Base-by-base conservation (phyloP, 1,140 invertebrate genomes). In the Saxidomus purpurata region DNA sequence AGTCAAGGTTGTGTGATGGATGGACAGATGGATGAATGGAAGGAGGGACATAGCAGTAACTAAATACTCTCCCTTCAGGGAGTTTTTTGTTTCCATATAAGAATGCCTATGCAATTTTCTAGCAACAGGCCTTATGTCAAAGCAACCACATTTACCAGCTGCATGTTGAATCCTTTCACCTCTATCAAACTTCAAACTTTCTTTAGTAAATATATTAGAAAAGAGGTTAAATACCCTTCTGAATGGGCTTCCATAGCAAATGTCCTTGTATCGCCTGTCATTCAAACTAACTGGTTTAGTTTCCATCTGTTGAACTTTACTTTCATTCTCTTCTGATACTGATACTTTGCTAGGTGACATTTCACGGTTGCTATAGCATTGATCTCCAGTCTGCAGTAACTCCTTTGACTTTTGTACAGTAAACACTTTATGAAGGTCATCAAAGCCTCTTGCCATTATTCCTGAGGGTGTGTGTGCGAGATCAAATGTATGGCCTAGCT, bases 391-490 rank as follows among this genome's bases (percentile, higher is more conserved):
- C 82, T 61, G 55, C 69, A 55, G 52, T 25, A 11, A 82, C 28
- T 77, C 79, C 93, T 85, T 89, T 85, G 90, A 90, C 74, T 93
- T 92, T 74, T 93, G 93, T 55, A 95, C 90, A 97, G 98, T 86
- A 97, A 97, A 93, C 97, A 97, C 96, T 97, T 97, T 67, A 98
- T 97, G 94, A n/a, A 97, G 94, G 91, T 98, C 98, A 95, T 99
- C 98, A 95, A 99, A 99, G 22, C 98, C 98, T 93, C 98, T 97
- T 22, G 98, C 98, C 99, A 99, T 99, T 69, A 99, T 98, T 11
- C 99, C 98, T 91, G 97, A 97, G 90, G 97, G 96, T 0, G 98
- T 98, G 95, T 99, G 98, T 0, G 98, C 98, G 49, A 99, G 97
- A 96, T 99, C 98, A 95, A 99, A 99, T 0, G 98, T 98, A 95